Evolutionary conservation across 1,140 invertebrate genomes (phyloP).

Genomic region (Diabrotica undecimpunctata): DNA sequence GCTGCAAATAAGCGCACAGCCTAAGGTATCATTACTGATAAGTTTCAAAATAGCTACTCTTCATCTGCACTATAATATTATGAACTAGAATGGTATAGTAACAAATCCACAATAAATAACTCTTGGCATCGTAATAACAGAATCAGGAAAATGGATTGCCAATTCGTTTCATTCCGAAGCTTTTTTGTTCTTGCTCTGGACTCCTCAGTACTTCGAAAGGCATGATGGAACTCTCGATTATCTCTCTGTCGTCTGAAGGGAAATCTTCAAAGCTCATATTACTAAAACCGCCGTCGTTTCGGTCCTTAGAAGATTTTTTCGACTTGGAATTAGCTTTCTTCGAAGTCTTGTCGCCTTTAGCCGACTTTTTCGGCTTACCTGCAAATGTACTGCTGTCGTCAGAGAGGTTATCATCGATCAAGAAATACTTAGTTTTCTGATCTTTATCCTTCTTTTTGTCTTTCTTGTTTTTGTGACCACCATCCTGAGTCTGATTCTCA

Average conservation of each 20-base stretch:
- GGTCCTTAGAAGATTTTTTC: slow-evolving; percentile 42
- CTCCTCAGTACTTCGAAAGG: slow-evolving; percentile 64
- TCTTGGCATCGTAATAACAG: neutral
- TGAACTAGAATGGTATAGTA: neutral
- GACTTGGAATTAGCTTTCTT: slow-evolving; percentile 33
- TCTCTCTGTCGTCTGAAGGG: slow-evolving; percentile 61
- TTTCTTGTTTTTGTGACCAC: slow-evolving; percentile 44
- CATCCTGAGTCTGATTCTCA: slow-evolving; percentile 15
- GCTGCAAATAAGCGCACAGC: neutral
- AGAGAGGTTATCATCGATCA: slow-evolving; percentile 47
- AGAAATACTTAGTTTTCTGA: slow-evolving; percentile 54
- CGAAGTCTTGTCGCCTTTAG: slow-evolving; percentile 28
- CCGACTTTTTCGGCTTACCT: slow-evolving; percentile 32
- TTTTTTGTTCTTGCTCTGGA: slow-evolving; percentile 51
- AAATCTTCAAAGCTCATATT: slow-evolving; percentile 81
- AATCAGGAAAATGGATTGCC: slow-evolving; percentile 64
- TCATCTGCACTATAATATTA: neutral
- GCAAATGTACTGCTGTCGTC: slow-evolving; percentile 31
- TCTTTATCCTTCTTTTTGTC: slow-evolving; percentile 49
- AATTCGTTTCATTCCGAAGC: slow-evolving; percentile 51
- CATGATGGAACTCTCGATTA: slow-evolving; percentile 43
- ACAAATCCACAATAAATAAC: neutral
- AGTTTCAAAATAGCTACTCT: neutral
- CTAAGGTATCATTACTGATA: neutral
- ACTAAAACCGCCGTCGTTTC: slow-evolving; percentile 60